Percentiles rank a stretch among this genome's conserved stretches.
These are phyloP conservation scores for Megalurothrips usitatus DNA, from an alignment of 2,888 invertebrate species.

Conservation along the genomic window DNA sequence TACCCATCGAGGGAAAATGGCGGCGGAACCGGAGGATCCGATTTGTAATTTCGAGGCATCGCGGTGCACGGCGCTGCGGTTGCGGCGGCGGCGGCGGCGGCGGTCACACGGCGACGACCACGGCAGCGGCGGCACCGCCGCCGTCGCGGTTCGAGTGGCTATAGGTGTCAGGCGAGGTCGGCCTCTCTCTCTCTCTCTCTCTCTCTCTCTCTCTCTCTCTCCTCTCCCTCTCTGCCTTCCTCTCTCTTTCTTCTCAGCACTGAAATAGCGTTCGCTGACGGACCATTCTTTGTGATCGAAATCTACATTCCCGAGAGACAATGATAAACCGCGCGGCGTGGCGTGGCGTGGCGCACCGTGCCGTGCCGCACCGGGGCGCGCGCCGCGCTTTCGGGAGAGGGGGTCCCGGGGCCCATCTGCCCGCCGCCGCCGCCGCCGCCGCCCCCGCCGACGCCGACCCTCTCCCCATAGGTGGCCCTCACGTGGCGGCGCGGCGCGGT, in stretches of 20 bases:
- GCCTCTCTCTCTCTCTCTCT: background rate
- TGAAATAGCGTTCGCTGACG: constrained; percentile 24
- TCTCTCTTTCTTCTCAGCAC: background rate
- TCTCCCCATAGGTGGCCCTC: too few species aligned
- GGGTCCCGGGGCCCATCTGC: too few species aligned
- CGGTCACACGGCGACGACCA: background rate
- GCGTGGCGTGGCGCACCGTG: background rate
- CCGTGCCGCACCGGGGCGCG: too few species aligned
- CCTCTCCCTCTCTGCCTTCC: background rate
- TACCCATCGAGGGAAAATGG: constrained; percentile 9
- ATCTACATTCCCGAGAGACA: constrained; percentile 26
- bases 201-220: background rate
- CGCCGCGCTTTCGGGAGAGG: too few species aligned
- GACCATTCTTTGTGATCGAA: constrained; percentile 19
- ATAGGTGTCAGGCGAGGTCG: too few species aligned
- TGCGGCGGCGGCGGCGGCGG: background rate
- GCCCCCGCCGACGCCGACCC: too few species aligned
- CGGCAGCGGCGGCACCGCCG: background rate
- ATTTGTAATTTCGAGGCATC: constrained; percentile 14
- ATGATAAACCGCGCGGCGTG: background rate
- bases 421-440: too few species aligned
- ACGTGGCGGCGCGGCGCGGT: background rate
- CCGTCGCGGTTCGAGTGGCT: background rate
- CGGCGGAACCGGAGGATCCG: constrained; percentile 10
- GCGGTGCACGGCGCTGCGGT: background rate